Percentiles rank a stretch among this genome's conserved stretches.
Conservation (phyloP, 2,888 invertebrate genomes). For the Hirtodrosophila confusa region DNA sequence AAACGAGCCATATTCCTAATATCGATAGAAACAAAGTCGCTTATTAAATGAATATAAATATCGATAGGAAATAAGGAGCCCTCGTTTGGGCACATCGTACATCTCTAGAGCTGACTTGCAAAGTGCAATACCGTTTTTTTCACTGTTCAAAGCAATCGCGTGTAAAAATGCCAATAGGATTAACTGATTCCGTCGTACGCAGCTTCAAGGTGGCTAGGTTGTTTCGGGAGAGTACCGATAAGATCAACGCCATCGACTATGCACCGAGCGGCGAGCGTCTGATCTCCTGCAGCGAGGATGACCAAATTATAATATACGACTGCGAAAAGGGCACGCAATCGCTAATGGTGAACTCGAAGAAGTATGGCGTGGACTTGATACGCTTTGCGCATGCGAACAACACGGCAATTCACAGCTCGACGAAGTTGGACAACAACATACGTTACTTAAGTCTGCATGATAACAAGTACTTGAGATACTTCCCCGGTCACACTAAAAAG, state of each 20-base stretch:
- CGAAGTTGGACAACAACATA: conserved; percentile 99
- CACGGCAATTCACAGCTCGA: conserved; percentile 99
- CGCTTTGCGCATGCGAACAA: conserved; percentile 99
- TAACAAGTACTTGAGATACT: conserved; percentile 99
- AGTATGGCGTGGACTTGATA: conserved; percentile 99
- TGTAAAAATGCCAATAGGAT: conserved; percentile 89
- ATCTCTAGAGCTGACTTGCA: conserved; percentile 15
- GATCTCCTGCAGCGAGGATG: conserved; percentile 98
- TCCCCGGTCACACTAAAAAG: conserved; percentile 98
- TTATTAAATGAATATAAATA: no score
- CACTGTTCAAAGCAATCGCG: no score
- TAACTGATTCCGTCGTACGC: conserved; percentile 96
- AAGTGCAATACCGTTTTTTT: background rate
- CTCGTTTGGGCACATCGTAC: conserved; percentile 8
- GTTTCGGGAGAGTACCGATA: conserved; percentile 98
- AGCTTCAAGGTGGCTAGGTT: conserved; percentile 99
- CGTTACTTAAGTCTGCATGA: conserved; percentile 98
- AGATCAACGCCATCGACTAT: conserved; percentile 99
- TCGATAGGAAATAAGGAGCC: no score
- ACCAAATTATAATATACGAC: conserved; percentile 99
- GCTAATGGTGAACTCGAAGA: conserved; percentile 98
- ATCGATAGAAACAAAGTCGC: no score
- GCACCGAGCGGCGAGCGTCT: conserved; percentile 97
- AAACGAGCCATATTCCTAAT: no score
- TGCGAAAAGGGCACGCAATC: conserved; percentile 99